phyloP scores from a whole-genome alignment of 2,113 vertebrate species.

The Rhombomys opimus region DNA sequence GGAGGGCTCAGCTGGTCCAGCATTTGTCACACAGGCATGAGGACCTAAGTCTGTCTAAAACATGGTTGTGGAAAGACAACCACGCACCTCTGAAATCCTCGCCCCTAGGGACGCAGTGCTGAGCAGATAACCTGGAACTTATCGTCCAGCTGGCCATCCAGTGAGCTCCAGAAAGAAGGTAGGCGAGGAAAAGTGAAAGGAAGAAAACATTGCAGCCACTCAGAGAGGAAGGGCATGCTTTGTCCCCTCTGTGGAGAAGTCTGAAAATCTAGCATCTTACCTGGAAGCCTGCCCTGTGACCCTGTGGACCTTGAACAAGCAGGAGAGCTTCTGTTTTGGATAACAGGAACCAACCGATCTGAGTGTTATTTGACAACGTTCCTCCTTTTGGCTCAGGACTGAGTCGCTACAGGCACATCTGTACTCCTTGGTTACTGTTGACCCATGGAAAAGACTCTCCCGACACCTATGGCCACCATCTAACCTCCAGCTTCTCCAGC shows the following conservation, averaged over 20 bases:
- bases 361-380: not conserved
- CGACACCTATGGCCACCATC: not conserved
- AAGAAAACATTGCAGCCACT: not conserved
- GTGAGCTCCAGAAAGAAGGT: not conserved
- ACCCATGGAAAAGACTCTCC: accelerated
- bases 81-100: not conserved
- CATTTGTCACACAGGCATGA: not conserved
- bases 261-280: not conserved
- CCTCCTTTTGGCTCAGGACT: not conserved
- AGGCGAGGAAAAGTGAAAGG: not conserved
- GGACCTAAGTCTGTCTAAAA: not conserved
- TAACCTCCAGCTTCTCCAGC: not conserved
- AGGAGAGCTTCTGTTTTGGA: too few species aligned
- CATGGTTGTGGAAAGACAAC: not conserved
- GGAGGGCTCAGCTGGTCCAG: not conserved
- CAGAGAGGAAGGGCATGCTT: not conserved
- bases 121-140: not conserved
- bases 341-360: accelerated
- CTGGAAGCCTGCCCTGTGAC: accelerated
- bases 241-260: not conserved
- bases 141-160: too few species aligned
- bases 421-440: not conserved
- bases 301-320: accelerated
- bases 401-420: not conserved
- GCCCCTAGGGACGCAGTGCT: too few species aligned